Percentiles rank a stretch among this genome's conserved stretches.
Conservation (phyloP, 2,888 invertebrate species). For the Nemoura dubitans region DNA sequence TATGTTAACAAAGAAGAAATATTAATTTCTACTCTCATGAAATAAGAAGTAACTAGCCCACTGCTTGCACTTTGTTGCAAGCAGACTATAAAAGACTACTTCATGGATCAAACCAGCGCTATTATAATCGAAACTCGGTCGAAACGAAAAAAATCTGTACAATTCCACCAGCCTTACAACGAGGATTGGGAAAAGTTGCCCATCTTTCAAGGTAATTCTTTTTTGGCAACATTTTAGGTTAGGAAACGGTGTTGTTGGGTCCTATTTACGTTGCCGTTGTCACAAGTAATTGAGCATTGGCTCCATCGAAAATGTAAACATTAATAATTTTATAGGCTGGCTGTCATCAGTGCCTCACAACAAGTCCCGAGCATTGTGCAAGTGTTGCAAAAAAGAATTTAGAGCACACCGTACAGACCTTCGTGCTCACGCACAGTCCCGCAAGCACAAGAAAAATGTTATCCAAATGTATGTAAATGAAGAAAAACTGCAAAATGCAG, state of each 20-base stretch:
- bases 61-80: no score
- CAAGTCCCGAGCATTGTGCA: conserved; percentile 43
- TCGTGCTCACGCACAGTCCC: conserved; percentile 44
- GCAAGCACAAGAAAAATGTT: conserved; percentile 44
- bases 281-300: neutral
- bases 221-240: no score
- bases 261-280: neutral
- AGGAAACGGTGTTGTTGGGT: neutral
- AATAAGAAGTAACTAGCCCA: no score
- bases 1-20: no score
- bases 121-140: neutral
- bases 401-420: conserved; percentile 47
- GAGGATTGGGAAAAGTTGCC: conserved; percentile 42
- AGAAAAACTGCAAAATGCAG: neutral
- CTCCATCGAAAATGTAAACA: no score
- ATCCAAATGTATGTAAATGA: neutral
- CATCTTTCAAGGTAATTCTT: conserved; percentile 44
- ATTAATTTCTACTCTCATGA: no score
- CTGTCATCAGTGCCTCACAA: conserved; percentile 41
- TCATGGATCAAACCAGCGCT: no score
- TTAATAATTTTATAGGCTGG: conserved; percentile 39
- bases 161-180: conserved; percentile 40
- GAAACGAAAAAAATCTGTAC: neutral
- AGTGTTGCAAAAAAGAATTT: conserved; percentile 45
- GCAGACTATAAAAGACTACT: no score